Percentiles rank a stretch among this genome's conserved stretches.
These are phyloP conservation scores for Horisme vitalbata DNA, from an alignment of 2,888 invertebrate genomes.

Conservation along the genomic window DNA sequence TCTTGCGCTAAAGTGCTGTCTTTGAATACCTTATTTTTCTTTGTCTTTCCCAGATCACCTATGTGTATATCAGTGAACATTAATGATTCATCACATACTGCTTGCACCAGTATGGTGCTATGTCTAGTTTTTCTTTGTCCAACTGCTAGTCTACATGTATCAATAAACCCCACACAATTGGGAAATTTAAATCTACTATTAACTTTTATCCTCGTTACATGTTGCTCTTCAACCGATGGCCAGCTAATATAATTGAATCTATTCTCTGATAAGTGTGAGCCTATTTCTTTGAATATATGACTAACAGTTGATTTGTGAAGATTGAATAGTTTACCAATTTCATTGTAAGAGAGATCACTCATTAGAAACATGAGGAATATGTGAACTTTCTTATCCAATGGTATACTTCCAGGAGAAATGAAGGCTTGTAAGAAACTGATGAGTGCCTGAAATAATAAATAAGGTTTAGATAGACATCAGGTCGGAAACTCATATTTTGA, in stretches of 20 bases:
- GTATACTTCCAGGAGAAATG: constrained; percentile 49
- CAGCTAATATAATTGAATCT: constrained; percentile 64
- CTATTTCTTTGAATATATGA: constrained; percentile 68
- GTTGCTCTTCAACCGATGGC: constrained; percentile 72
- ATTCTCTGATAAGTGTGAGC: constrained; percentile 55
- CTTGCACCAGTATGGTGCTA: constrained; percentile 65
- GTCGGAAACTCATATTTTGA: no score
- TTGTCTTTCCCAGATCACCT: constrained; percentile 59
- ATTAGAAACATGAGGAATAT: constrained; percentile 66
- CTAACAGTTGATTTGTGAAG: constrained; percentile 68
- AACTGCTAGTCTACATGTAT: constrained; percentile 65
- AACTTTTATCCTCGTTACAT: constrained; percentile 69
- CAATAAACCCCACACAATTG: constrained; percentile 75
- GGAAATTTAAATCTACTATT: constrained; percentile 69
- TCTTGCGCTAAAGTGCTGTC: constrained; percentile 60
- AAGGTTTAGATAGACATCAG: no score
- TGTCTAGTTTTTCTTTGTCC: constrained; percentile 54
- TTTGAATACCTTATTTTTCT: constrained; percentile 64
- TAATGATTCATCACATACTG: constrained; percentile 71
- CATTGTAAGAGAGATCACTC: constrained; percentile 64
- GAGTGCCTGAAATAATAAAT: constrained; percentile 56
- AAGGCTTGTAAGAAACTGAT: constrained; percentile 52
- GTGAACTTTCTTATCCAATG: constrained; percentile 70
- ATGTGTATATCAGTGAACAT: constrained; percentile 68
- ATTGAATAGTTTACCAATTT: constrained; percentile 63